Conservation (phyloP, 2,113 vertebrate genomes). For the Talpa occidentalis region DNA sequence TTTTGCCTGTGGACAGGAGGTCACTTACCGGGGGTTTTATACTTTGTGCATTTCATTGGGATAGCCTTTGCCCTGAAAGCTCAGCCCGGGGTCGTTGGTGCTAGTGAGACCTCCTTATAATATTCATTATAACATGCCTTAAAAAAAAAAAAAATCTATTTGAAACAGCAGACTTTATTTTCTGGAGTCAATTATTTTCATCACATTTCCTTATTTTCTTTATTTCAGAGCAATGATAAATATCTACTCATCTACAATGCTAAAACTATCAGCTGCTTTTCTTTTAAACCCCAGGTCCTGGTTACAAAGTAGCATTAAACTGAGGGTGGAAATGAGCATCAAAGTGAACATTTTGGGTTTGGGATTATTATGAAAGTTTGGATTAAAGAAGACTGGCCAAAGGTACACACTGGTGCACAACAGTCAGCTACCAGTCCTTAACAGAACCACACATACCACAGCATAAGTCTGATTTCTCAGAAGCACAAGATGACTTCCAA, state of each 20-base stretch:
- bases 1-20: fast-evolving
- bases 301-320: not conserved
- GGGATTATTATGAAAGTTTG: not conserved
- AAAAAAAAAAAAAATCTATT: not conserved
- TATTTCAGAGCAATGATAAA: not conserved
- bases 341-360: not conserved
- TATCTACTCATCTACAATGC: not conserved
- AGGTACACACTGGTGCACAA: not conserved
- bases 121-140: not conserved
- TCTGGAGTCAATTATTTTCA: conserved; percentile 32
- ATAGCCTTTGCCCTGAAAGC: not conserved
- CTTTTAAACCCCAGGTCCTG: not conserved
- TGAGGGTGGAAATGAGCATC: not conserved
- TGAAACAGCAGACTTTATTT: not conserved
- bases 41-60: not conserved
- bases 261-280: not conserved
- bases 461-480: not conserved
- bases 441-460: not conserved
- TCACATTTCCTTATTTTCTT: not conserved
- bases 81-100: not conserved
- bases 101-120: not conserved
- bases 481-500: not conserved
- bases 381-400: not conserved
- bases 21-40: not conserved
- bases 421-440: not conserved